Evolutionary conservation across 2,888 invertebrate species (phyloP).

Genomic region (Galeruca laticollis): DNA sequence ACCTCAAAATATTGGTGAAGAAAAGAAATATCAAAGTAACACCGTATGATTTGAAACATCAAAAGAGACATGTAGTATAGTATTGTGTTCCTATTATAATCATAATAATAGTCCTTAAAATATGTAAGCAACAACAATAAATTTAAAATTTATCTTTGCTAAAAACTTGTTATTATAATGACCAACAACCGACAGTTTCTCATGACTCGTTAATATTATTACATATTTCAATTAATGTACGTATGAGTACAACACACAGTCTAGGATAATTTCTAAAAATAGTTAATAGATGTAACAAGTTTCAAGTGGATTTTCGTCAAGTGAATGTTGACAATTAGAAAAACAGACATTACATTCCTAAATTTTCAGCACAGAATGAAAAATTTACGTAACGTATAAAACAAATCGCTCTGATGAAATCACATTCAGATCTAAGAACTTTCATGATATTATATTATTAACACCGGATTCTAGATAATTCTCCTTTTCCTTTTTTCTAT

Average conservation of each 20-base stretch:
- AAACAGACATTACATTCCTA: not conserved
- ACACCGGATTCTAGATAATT: no score
- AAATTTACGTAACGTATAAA: no score
- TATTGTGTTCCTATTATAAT: no score
- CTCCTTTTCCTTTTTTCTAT: no score
- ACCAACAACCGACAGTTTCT: not conserved
- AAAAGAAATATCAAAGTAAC: no score
- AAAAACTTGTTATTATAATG: not conserved
- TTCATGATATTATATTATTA: no score
- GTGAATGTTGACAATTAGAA: not conserved
- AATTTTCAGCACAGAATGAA: no score
- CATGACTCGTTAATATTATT: not conserved
- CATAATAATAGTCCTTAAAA: not conserved
- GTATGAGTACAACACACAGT: not conserved
- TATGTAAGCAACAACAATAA: not conserved
- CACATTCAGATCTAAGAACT: no score
- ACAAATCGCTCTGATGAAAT: no score
- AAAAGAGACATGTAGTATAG: no score
- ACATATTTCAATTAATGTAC: not conserved
- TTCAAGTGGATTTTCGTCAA: not conserved
- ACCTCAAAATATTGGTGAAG: no score
- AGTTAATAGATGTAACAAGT: not conserved
- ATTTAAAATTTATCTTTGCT: not conserved
- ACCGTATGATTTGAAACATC: no score
- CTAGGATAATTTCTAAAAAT: not conserved